Percentiles rank a stretch among this genome's conserved stretches.
phyloP scores from a whole-genome alignment of 1,140 invertebrate species.

The Condylostylus longicornis region DNA sequence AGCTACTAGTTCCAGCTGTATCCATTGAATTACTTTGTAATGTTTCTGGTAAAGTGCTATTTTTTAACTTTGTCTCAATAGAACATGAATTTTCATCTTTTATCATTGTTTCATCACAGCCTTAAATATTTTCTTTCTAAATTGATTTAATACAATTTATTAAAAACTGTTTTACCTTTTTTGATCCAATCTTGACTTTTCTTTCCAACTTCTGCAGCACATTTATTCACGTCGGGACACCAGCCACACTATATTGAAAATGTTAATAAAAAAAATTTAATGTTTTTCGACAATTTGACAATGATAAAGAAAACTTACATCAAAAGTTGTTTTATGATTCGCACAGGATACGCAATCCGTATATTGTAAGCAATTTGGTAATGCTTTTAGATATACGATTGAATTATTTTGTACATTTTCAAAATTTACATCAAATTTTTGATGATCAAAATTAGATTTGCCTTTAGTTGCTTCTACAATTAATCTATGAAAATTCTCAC shows the following conservation, averaged over 20 bases:
- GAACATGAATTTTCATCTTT: conserved; percentile 32
- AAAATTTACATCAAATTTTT: conserved; percentile 66
- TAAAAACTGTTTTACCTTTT: conserved; percentile 34
- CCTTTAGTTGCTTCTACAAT: conserved; percentile 55
- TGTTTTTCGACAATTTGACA: conserved; percentile 1
- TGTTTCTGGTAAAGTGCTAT: too few species aligned
- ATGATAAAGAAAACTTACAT: conserved; percentile 33
- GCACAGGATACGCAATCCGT: conserved; percentile 56
- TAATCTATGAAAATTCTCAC: conserved; percentile 4
- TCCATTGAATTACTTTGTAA: too few species aligned
- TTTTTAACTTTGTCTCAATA: too few species aligned
- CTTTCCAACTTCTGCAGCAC: conserved; percentile 80
- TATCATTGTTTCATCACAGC: conserved; percentile 44
- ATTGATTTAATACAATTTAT: not conserved
- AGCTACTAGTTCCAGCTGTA: too few species aligned
- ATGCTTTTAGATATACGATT: conserved; percentile 63
- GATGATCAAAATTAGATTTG: conserved; percentile 95
- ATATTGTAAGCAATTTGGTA: conserved; percentile 72
- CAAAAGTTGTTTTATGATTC: conserved; percentile 44
- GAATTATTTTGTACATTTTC: conserved; percentile 67
- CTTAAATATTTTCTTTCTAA: conserved; percentile 8
- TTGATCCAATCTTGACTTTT: conserved; percentile 77
- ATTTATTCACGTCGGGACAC: conserved; percentile 65
- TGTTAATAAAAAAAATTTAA: too few species aligned
- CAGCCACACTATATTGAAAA: conserved; percentile 53